These are phyloP conservation scores for Sebastiscus albofasciatus DNA, from an alignment of 2,797 vertebrate genomes.

Conservation along the genomic window DNA sequence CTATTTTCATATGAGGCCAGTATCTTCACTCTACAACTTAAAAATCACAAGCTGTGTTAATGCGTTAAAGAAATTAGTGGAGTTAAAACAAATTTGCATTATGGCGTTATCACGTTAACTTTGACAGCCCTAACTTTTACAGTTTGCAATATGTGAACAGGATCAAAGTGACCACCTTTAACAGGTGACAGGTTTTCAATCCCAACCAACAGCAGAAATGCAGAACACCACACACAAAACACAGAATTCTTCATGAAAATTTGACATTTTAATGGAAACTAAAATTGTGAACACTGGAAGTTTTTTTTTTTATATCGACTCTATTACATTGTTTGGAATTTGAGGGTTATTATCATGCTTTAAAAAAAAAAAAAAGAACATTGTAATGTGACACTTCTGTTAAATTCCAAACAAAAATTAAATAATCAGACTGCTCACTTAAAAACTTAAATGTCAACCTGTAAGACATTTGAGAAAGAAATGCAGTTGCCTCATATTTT, in stretches of 20 bases:
- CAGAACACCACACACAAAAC: not conserved
- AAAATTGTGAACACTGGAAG: constrained; percentile 81
- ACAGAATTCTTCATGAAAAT: constrained; percentile 71
- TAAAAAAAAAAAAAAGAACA: constrained; percentile 58
- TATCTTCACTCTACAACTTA: too few species aligned
- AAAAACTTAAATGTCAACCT: constrained; percentile 66
- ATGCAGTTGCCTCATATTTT: constrained; percentile 58
- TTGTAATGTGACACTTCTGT: constrained; percentile 71
- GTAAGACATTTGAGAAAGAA: constrained; percentile 73
- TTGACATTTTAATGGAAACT: constrained; percentile 85
- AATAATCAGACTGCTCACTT: constrained; percentile 69
- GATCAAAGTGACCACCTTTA: not conserved
- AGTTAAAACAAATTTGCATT: too few species aligned
- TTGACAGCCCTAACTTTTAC: too few species aligned
- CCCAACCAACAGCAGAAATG: not conserved
- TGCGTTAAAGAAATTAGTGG: too few species aligned
- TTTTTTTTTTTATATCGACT: constrained; percentile 63
- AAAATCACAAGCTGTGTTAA: too few species aligned
- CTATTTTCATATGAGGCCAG: too few species aligned
- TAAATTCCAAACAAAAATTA: constrained; percentile 67
- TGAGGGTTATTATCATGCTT: constrained; percentile 81
- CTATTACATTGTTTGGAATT: constrained; percentile 80
- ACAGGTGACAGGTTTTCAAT: not conserved
- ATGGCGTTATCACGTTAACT: too few species aligned
- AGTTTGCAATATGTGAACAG: not conserved